These are phyloP conservation scores for Gymnobelideus leadbeateri DNA, from an alignment of 2,113 vertebrate genomes.

Conservation along the genomic window DNA sequence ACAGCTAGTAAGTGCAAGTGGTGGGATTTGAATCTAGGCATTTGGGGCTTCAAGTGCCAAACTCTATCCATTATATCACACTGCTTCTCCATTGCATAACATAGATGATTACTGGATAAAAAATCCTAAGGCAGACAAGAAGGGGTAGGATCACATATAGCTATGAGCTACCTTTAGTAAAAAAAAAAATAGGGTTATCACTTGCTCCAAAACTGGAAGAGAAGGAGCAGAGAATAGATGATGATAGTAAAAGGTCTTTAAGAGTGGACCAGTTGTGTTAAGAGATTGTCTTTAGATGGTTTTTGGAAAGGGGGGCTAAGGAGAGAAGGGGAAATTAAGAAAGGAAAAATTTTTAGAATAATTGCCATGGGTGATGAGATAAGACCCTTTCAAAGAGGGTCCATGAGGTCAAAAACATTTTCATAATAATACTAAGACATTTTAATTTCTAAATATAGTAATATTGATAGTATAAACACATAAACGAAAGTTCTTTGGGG, in stretches of 20 bases:
- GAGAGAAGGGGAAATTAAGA: not conserved
- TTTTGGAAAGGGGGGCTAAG: conserved; percentile 4
- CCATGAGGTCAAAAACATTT: not conserved
- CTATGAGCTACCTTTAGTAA: not conserved
- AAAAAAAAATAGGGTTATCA: not conserved
- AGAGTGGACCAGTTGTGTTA: not conserved
- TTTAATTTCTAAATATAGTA: not conserved
- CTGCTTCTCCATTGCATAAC: not conserved
- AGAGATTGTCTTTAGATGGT: not conserved
- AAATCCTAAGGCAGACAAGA: not conserved
- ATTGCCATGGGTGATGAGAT: not conserved
- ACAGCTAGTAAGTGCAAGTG: not conserved
- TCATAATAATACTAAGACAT: not conserved
- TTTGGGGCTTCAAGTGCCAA: not conserved
- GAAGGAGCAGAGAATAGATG: not conserved
- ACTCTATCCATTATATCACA: not conserved
- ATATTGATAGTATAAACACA: not conserved
- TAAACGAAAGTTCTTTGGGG: not conserved
- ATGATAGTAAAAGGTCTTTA: not conserved
- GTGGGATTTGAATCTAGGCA: not conserved
- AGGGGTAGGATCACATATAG: not conserved
- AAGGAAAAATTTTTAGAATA: not conserved
- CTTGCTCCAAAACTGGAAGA: not conserved
- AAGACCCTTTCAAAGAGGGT: not conserved
- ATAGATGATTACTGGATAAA: not conserved